Evolutionary conservation across 2,888 invertebrate species (phyloP), one percentile per base, ranked within the genome.

Genomic region (Drosophila borborema): DNA sequence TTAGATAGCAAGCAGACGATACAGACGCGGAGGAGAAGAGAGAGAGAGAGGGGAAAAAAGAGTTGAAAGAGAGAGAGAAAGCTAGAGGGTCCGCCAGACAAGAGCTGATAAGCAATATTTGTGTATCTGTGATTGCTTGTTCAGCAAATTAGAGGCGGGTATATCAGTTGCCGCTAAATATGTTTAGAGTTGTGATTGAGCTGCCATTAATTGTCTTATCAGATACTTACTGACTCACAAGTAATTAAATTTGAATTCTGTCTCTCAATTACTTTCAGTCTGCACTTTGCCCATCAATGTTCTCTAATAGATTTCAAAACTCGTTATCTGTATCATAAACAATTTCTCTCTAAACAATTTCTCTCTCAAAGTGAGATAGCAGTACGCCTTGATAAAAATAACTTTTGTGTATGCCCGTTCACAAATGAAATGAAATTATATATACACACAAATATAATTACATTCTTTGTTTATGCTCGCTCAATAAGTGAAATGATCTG

Each of bases 401-500:
- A 0, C 31, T n/a, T n/a, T 31, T 49, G 49, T 31, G 31, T 31
- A 31, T 49, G n/a, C 49, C n/a, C 31, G 49, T 1, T 18, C n/a
- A 10, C 31, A 49, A 3, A 6, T 2, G n/a, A n/a, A 10, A 12
- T 10, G n/a, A n/a, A 41, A n/a, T n/a, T 41, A 41, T 5, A 46
- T 46, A 14, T 23, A 20, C 7, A 41, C 6, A 23, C 1, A 45
- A 23, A 14, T 12, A 14, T 20, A 20, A 23, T 14, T 7, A 14
- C 46, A 46, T 23, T 46, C 46, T 31, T 31, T 49, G 31, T 31
- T 31, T n/a, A 31, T 49, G 49, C 49, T 49, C n/a, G 49, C n/a
- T 49, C 31, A n/a, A 10, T 10, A 31, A 31, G 10, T 31, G 10
- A 31, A 31, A 1, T 6, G 31, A 10, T 9, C 31, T 5, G 3